Conservation (phyloP, 1,140 invertebrate species). For the Cylas formicarius region DNA sequence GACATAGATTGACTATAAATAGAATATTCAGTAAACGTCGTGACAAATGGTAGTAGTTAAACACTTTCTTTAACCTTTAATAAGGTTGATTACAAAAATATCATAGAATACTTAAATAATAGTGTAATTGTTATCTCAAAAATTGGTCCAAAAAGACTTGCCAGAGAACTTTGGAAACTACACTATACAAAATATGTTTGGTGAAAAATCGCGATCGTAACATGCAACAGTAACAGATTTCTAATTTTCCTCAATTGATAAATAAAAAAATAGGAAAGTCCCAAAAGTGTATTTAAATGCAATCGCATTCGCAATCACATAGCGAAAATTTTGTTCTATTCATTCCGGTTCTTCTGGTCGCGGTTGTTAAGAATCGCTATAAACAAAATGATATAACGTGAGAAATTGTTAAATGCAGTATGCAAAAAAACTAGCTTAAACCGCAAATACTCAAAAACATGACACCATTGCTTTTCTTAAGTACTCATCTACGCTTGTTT, state of each 20-base stretch:
- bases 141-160: no score
- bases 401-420: background rate
- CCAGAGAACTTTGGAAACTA: background rate
- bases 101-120: no score
- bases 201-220: background rate
- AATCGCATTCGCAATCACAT: conserved; percentile 12
- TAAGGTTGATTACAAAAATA: no score
- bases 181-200: background rate
- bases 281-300: background rate
- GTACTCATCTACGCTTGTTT: no score
- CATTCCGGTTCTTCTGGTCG: conserved; percentile 4
- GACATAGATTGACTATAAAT: no score
- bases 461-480: background rate
- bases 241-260: conserved; percentile 8
- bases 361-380: conserved; percentile 12
- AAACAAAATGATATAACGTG: conserved; percentile 8
- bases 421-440: background rate
- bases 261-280: conserved; percentile 1
- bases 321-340: conserved; percentile 21
- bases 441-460: background rate
- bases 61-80: no score
- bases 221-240: conserved; percentile 17
- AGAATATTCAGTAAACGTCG: no score
- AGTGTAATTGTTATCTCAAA: no score
- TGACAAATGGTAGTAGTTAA: no score